Evolutionary conservation across 2,113 vertebrate genomes (phyloP).

Genomic region (Pelusios castaneus): DNA sequence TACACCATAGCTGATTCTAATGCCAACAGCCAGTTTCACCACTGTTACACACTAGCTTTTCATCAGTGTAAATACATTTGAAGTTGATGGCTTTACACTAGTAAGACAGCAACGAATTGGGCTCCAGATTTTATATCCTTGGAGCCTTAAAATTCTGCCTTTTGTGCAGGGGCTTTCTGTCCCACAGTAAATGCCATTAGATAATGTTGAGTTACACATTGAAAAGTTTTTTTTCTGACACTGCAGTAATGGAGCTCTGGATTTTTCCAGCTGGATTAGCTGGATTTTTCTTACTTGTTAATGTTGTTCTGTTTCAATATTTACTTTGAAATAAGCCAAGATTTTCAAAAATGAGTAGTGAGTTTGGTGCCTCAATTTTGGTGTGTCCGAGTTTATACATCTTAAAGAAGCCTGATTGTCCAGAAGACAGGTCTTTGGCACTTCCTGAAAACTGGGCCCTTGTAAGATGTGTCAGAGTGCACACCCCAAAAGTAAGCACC

Average conservation of each 20-base stretch:
- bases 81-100: not conserved
- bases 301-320: not conserved
- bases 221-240: not conserved
- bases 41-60: not conserved
- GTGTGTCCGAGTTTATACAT: not conserved
- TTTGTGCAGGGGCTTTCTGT: not conserved
- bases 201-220: not conserved
- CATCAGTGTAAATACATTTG: not conserved
- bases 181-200: not conserved
- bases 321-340: not conserved
- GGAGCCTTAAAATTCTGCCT: not conserved
- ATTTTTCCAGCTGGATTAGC: too few relatives aligned
- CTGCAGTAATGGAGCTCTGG: not conserved
- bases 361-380: not conserved
- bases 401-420: too few relatives aligned
- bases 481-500: not conserved
- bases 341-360: not conserved
- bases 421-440: not conserved
- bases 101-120: not conserved
- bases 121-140: not conserved
- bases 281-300: not conserved
- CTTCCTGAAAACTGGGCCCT: not conserved
- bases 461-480: not conserved
- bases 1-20: fast-evolving
- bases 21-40: not conserved